Percentiles rank a stretch among this genome's conserved stretches.
These are phyloP conservation scores for Chrosomus eos DNA, from an alignment of 2,797 vertebrate genomes.

Conservation along the genomic window DNA sequence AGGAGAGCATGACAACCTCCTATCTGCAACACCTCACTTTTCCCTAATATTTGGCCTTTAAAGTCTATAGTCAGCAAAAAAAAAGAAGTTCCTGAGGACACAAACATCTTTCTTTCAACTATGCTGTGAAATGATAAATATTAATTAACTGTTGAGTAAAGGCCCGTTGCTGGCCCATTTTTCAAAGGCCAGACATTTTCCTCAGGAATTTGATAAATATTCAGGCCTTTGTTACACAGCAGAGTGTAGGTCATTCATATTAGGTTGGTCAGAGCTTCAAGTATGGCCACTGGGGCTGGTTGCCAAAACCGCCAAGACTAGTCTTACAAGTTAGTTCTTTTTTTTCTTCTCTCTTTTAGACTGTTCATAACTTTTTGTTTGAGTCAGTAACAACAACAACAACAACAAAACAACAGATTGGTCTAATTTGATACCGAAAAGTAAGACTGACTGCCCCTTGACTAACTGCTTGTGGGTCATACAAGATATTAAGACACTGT, in stretches of 20 bases:
- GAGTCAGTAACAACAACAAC: not conserved
- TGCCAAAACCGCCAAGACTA: not conserved
- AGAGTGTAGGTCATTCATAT: constrained; percentile 22
- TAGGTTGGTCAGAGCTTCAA: constrained; percentile 46
- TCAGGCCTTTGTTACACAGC: constrained; percentile 39
- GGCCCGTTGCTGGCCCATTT: constrained; percentile 44
- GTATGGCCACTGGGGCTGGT: constrained; percentile 16
- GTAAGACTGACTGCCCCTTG: not conserved
- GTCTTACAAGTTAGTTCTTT: not conserved
- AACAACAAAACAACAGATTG: not conserved
- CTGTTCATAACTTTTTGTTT: not conserved
- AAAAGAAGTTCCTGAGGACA: constrained; percentile 54
- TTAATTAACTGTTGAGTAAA: constrained; percentile 61
- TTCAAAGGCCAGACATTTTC: constrained; percentile 53
- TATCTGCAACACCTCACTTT: constrained; percentile 23
- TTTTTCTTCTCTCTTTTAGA: not conserved
- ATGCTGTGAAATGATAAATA: constrained; percentile 60
- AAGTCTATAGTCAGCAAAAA: constrained; percentile 62
- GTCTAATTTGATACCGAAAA: not conserved
- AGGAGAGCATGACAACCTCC: constrained; percentile 3
- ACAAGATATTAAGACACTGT: not conserved
- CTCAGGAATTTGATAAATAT: constrained; percentile 57
- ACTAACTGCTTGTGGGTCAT: not conserved
- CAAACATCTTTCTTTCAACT: constrained; percentile 40
- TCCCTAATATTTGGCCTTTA: constrained; percentile 50